Percentiles rank a stretch among this genome's conserved stretches.
Conservation (phyloP, 2,113 vertebrate species). For the Podarcis raffonei region DNA sequence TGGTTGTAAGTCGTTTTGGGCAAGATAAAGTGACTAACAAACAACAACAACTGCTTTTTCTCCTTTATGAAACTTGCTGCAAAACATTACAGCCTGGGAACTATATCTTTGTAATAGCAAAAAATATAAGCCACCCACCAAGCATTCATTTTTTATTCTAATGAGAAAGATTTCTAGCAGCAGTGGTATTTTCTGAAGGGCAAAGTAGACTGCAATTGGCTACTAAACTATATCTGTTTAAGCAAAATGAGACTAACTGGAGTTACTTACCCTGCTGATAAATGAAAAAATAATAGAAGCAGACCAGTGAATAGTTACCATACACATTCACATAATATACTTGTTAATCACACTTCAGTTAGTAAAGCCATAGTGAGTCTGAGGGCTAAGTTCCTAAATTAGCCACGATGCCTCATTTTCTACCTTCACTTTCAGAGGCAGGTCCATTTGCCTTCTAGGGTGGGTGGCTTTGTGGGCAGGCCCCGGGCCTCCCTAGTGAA, state of each 20-base stretch:
- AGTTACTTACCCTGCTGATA: constrained; percentile 57
- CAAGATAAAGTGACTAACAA: too few relatives aligned
- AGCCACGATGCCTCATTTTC: constrained; percentile 9
- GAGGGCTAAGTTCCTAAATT: constrained; percentile 52
- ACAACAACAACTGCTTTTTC: constrained; percentile 39
- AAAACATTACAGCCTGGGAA: constrained; percentile 51
- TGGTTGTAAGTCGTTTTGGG: too few relatives aligned
- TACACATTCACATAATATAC: constrained; percentile 54
- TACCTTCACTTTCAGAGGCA: too few relatives aligned
- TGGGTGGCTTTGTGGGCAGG: too few relatives aligned
- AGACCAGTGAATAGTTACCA: constrained; percentile 61
- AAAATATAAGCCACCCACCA: constrained; percentile 44
- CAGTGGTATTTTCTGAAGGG: constrained; percentile 41
- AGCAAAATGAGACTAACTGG: constrained; percentile 66
- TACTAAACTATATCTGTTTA: constrained; percentile 63
- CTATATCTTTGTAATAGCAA: constrained; percentile 47
- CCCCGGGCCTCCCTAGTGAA: too few relatives aligned
- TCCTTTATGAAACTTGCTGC: constrained; percentile 59
- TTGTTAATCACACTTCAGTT: constrained; percentile 59
- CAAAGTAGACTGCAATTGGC: constrained; percentile 53
- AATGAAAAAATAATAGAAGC: constrained; percentile 67
- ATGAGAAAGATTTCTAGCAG: constrained; percentile 58
- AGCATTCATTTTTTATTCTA: constrained; percentile 47
- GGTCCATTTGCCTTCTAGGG: too few relatives aligned
- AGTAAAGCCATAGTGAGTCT: constrained; percentile 57